Percentiles rank a stretch among this genome's conserved stretches.
These are phyloP conservation scores for Brachyhypopomus occidentalis DNA, from an alignment of 2,113 vertebrate genomes.

Conservation along the genomic window DNA sequence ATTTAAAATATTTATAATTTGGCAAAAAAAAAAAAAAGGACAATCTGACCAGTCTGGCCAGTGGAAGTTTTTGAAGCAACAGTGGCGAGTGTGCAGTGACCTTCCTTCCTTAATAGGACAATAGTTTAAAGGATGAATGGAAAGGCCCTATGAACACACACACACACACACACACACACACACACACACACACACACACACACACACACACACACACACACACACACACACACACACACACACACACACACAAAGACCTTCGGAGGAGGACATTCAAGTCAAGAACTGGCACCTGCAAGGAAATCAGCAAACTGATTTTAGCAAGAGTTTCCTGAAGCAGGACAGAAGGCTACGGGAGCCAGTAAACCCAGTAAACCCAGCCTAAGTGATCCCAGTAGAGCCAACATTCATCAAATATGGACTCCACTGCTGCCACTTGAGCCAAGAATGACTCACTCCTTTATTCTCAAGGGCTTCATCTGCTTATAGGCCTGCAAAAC, in stretches of 20 bases:
- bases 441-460: background rate
- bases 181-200: too few species aligned
- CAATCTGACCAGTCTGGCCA: too few species aligned
- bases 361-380: background rate
- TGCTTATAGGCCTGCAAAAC: constrained; percentile 1
- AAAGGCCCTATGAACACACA: background rate
- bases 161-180: too few species aligned
- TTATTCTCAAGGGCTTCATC: background rate
- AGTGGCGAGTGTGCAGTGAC: background rate
- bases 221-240: too few species aligned
- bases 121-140: constrained; percentile 19
- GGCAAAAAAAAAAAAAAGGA: background rate
- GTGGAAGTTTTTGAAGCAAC: background rate
- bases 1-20: too few species aligned
- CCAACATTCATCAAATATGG: background rate
- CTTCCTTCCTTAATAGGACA: constrained; percentile 26
- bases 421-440: background rate
- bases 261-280: constrained; percentile 14
- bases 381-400: background rate
- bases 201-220: too few species aligned
- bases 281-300: constrained; percentile 37
- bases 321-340: constrained; percentile 49
- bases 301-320: constrained; percentile 37
- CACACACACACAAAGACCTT: constrained; percentile 5
- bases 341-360: background rate